These are phyloP conservation scores for Scomber colias DNA, from an alignment of 2,113 vertebrate species.

Conservation along the genomic window DNA sequence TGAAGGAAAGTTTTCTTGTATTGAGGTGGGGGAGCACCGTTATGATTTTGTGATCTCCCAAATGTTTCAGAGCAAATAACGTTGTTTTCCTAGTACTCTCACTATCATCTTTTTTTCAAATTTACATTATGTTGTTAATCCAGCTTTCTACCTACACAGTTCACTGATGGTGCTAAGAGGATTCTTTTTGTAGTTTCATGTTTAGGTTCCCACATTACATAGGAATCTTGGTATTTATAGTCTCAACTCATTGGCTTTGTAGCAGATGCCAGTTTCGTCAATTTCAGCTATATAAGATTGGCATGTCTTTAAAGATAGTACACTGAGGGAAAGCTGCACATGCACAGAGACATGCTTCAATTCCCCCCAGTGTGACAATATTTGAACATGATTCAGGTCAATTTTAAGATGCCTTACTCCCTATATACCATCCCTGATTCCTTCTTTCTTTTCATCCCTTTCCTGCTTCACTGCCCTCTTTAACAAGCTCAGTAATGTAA, in stretches of 20 bases:
- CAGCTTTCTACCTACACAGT: slow-evolving; percentile 33
- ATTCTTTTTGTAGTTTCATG: slow-evolving; percentile 59
- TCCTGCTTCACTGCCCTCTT: slow-evolving; percentile 13
- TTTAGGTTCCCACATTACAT: slow-evolving; percentile 40
- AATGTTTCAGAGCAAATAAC: slow-evolving; percentile 5
- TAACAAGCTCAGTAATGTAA: slow-evolving; percentile 22
- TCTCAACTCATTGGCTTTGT: slow-evolving; percentile 46
- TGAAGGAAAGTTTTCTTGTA: neutral
- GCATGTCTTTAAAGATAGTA: slow-evolving; percentile 45
- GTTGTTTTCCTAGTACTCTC: neutral
- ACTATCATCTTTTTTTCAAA: neutral
- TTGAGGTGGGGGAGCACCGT: neutral
- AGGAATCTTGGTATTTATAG: slow-evolving; percentile 30
- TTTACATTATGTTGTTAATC: slow-evolving; percentile 31
- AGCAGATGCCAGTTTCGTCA: slow-evolving; percentile 56
- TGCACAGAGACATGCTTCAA: slow-evolving; percentile 6
- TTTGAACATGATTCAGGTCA: slow-evolving; percentile 42
- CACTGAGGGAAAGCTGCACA: slow-evolving; percentile 19
- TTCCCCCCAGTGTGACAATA: slow-evolving; percentile 17
- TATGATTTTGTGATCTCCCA: neutral
- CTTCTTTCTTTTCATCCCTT: slow-evolving; percentile 26
- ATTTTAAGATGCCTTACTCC: slow-evolving; percentile 25
- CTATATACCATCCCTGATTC: slow-evolving; percentile 8
- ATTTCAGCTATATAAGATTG: slow-evolving; percentile 46
- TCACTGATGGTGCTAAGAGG: slow-evolving; percentile 48